A percentile compares a stretch with the other conserved stretches of the same genome.
phyloP scores from a whole-genome alignment of 1,140 invertebrate species.

The Dolichoris vasculosae region DNA sequence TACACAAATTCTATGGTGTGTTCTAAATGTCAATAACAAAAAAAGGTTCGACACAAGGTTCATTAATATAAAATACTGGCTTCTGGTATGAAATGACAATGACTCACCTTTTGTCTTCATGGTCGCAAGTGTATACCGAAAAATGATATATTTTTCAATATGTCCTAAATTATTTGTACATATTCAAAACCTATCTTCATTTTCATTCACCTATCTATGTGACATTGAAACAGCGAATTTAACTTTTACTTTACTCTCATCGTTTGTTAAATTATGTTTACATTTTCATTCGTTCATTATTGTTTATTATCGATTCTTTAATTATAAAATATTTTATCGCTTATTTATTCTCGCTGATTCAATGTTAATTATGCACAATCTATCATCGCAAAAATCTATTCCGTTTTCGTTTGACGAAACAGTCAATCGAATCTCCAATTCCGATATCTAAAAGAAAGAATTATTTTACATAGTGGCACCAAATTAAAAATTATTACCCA shows the following conservation, averaged over 20 bases:
- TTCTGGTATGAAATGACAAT: constrained; percentile 12
- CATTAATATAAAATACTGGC: constrained; percentile 32
- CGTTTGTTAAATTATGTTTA: background rate
- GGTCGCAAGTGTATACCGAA: constrained; percentile 13
- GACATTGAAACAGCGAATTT: constrained; percentile 6
- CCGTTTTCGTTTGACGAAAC: background rate
- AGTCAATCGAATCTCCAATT: background rate
- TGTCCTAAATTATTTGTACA: constrained; percentile 35
- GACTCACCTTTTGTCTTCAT: constrained; percentile 1
- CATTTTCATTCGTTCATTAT: background rate
- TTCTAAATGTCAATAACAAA: constrained; percentile 47
- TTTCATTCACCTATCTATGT: no score
- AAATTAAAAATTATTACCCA: constrained; percentile 1
- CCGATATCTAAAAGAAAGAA: constrained; percentile 7
- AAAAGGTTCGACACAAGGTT: constrained; percentile 38
- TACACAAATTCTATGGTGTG: constrained; percentile 42
- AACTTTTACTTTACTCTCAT: background rate
- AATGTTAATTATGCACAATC: background rate
- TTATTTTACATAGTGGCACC: constrained; percentile 34
- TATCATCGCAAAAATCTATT: constrained; percentile 19
- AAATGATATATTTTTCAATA: constrained; percentile 17
- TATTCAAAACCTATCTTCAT: constrained; percentile 35
- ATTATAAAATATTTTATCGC: background rate
- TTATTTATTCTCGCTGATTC: constrained; percentile 17
- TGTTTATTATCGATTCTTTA: background rate